Base-by-base conservation (phyloP, 2,888 invertebrate species). In the Eudemis profundana region DNA sequence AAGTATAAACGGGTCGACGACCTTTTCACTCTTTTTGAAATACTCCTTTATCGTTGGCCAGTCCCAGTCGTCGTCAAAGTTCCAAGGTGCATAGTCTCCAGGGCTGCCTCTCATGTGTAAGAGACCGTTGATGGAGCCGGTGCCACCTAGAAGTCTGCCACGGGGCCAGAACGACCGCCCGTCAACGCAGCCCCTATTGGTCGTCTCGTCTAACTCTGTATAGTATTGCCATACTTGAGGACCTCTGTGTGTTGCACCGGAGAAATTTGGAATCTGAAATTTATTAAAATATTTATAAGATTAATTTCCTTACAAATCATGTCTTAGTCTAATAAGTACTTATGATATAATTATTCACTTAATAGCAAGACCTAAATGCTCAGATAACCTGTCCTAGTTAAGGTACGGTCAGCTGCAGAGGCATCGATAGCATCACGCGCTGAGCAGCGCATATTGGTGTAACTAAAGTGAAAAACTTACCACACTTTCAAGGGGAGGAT, bases 1-100 rank as follows among this genome's bases (percentile, higher is more conserved):
- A 1, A 86, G 71, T 63, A 91, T 91, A 19, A 74, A 79, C 0
- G 90, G 89, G 47, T 91, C 90, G 0, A 88, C 66, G 2, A 89
- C 75, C 71, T 82, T 89, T 77, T 89, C 90, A 38, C 87, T 88
- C 71, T 92, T 92, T 75, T 78, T 90, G 40, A 91, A 89, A 66
- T 86, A 90, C 66, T 84, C 77, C 70, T 80, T 84, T 33, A 90
- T 70, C 0, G 83, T 84, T 3, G 76, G 70, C 89, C 90, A 91
- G 62, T 90, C 87, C 91, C 91, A 91, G 1, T 86, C 89, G 51
- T 88, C 86, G n/a, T 78, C 73, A 3, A 77, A 50, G 68, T 89
- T 84, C 91, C 91, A 92, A 2, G 83, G 72, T 51, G 76, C 76
- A 50, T 90, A 92, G 71, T 92, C 91, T 36, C 77, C 85, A 0